These are phyloP conservation scores for Oncorhynchus nerka DNA, from an alignment of 2,113 vertebrate genomes.

Conservation along the genomic window DNA sequence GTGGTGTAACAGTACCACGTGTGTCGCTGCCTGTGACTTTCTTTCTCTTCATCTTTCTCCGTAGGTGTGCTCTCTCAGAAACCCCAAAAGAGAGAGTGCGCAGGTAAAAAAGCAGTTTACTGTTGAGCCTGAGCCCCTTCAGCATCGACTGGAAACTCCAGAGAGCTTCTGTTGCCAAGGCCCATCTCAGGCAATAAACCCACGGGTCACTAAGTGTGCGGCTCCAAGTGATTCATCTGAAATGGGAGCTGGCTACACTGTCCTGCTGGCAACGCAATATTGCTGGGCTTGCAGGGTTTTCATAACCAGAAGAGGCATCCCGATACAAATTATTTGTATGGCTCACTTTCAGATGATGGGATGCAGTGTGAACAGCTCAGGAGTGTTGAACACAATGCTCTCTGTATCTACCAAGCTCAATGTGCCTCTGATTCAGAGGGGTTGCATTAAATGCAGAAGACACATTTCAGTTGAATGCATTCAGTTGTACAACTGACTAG, in stretches of 20 bases:
- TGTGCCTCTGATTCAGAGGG: too few species aligned
- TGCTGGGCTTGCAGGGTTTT: slow-evolving; percentile 23
- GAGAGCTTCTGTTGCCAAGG: slow-evolving; percentile 34
- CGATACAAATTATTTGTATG: neutral
- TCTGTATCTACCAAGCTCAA: too few species aligned
- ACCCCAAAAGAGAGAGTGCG: slow-evolving; percentile 1
- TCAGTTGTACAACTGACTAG: too few species aligned
- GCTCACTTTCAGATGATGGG: too few species aligned
- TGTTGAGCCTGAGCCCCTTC: slow-evolving; percentile 13
- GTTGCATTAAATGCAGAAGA: too few species aligned
- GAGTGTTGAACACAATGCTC: too few species aligned
- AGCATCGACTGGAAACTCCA: slow-evolving; percentile 36
- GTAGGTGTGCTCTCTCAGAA: neutral
- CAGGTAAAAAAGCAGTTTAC: slow-evolving; percentile 40
- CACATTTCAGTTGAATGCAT: too few species aligned
- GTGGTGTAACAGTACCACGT: neutral
- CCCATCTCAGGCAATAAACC: slow-evolving; percentile 43
- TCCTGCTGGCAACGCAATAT: slow-evolving; percentile 18
- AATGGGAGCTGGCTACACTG: slow-evolving; percentile 17
- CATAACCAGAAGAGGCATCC: slow-evolving; percentile 23
- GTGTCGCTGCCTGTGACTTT: neutral
- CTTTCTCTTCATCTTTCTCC: neutral
- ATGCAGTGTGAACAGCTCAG: too few species aligned
- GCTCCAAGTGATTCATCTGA: slow-evolving; percentile 44
- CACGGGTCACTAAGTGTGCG: slow-evolving; percentile 52